Evolutionary conservation across 2,888 invertebrate genomes (phyloP).

Genomic region (Odontocerum albicorne): DNA sequence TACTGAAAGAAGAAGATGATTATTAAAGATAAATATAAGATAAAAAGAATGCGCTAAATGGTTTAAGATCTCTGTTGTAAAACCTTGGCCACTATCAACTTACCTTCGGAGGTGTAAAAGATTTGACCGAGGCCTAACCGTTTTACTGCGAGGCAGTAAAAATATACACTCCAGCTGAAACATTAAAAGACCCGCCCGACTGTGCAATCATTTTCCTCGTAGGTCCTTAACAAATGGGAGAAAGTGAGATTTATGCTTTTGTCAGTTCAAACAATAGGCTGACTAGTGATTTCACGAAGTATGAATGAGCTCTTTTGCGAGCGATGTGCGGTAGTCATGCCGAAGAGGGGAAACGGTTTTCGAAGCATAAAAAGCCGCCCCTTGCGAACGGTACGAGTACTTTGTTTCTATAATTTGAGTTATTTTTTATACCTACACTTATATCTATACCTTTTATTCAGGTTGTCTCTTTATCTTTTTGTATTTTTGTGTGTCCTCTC

Average conservation of each 20-base stretch:
- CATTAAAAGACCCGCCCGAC: conserved; percentile 9
- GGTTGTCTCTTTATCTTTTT: too few relatives aligned
- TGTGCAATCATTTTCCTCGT: conserved; percentile 23
- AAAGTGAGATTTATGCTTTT: conserved; percentile 25
- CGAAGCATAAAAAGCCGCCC: too few relatives aligned
- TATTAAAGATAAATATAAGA: too few relatives aligned
- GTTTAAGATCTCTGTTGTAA: neutral
- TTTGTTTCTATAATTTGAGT: too few relatives aligned
- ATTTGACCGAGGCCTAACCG: conserved; percentile 7
- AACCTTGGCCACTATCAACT: neutral
- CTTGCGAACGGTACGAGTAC: too few relatives aligned
- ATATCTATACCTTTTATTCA: too few relatives aligned
- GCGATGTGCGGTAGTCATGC: too few relatives aligned
- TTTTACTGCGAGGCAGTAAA: conserved; percentile 18
- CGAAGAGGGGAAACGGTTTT: too few relatives aligned
- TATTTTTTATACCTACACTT: too few relatives aligned
- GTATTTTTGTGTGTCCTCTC: too few relatives aligned
- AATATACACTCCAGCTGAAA: conserved; percentile 1
- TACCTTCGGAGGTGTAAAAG: conserved; percentile 16
- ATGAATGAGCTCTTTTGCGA: conserved; percentile 22
- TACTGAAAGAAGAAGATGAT: too few relatives aligned
- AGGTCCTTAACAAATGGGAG: conserved; percentile 22
- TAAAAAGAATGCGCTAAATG: too few relatives aligned
- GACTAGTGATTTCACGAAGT: conserved; percentile 7
- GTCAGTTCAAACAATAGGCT: conserved; percentile 14